phyloP scores from a whole-genome alignment of 2,797 vertebrate species.

The Gorsachius magnificus region DNA sequence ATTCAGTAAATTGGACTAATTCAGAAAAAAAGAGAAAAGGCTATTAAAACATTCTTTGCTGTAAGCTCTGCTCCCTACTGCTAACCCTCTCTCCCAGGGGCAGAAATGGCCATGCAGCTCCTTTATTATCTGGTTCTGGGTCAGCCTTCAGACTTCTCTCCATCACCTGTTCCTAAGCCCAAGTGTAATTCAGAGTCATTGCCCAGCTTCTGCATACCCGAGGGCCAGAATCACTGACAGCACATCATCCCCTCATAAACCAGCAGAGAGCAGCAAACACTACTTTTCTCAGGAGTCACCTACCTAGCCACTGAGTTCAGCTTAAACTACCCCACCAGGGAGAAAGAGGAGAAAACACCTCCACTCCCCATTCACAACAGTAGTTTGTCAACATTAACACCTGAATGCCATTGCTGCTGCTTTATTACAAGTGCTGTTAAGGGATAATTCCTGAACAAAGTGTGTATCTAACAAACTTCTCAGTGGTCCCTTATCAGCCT shows the following conservation, averaged over 20 bases:
- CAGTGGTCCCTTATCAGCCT: background rate
- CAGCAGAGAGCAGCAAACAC: slow-evolving; percentile 66
- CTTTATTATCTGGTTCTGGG: background rate
- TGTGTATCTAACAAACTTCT: background rate
- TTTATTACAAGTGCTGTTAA: background rate
- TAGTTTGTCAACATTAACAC: background rate
- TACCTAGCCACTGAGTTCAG: background rate
- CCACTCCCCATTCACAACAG: background rate
- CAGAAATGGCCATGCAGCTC: background rate
- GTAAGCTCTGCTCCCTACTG: background rate
- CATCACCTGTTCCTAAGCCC: background rate
- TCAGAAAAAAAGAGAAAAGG: background rate
- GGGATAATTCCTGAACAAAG: background rate
- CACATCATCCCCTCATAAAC: background rate
- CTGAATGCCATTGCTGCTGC: background rate
- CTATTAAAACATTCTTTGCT: background rate
- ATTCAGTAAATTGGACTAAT: background rate
- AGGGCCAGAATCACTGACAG: background rate
- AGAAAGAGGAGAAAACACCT: background rate
- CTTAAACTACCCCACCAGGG: background rate
- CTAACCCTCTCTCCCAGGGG: background rate
- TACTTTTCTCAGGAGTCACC: background rate
- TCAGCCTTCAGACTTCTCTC: background rate
- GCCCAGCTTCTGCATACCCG: background rate
- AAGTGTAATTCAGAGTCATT: background rate